Evolutionary conservation across 2,888 invertebrate genomes (phyloP), one percentile per base, ranked within the genome.

Genomic region (Noctua janthe): DNA sequence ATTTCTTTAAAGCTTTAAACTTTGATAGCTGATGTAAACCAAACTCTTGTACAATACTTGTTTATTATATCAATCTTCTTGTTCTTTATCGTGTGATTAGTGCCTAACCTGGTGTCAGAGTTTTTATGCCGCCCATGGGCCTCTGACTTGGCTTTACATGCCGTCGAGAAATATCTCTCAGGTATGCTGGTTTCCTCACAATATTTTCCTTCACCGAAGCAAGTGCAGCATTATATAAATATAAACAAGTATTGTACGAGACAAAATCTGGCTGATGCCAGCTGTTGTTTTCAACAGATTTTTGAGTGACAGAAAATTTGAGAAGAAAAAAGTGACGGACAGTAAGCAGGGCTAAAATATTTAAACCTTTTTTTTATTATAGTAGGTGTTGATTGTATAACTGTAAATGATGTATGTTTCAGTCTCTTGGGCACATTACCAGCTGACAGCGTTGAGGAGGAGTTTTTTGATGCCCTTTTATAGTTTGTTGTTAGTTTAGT

Each of bases 1-100:
- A 17, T 35, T 0, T 13, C 11, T 59, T n/a, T n/a, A 59, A 5
- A n/a, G 13, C n/a, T 5, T 13, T n/a, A n/a, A 2, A n/a, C 6
- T 62, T 29, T 62, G 62, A 62, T 15, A 62, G n/a, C 6, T 29
- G 2, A 29, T 5, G 15, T 13, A 54, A 51, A 51, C 7, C n/a
- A 13, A n/a, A 59, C n/a, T 59, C 59, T 59, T n/a, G 59, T 59
- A 59, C 59, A 11, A 59, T 59, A n/a, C 5, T 59, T 13, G 20
- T 23, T 56, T 56, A 23, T 3, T 56, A 54, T 15, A 54, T 54
- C 51, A 51, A 51, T 51, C 17, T 51, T 20, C 51, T 51, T 29
- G 29, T 29, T 20, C 20, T 20, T 7, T 51, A 20, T 20, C 20
- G 17, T 20, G 51, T 20, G 20, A 0, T 7, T 51, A 51, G 51